Percentiles rank a stretch among this genome's conserved stretches.
phyloP scores from a whole-genome alignment of 2,797 vertebrate species.

The Bradypus variegatus region DNA sequence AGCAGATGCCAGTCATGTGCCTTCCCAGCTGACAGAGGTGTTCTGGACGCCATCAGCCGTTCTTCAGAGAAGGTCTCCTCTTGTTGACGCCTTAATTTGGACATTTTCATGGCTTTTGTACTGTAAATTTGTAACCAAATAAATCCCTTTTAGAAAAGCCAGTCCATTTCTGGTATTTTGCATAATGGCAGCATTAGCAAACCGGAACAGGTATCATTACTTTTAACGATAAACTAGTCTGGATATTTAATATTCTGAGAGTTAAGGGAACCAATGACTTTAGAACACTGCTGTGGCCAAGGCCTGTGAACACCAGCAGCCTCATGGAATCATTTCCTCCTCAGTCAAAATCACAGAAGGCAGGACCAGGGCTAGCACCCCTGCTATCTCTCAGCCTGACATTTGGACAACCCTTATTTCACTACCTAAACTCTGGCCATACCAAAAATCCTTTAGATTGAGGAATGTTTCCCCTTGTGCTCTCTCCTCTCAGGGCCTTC shows the following conservation, averaged over 20 bases:
- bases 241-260: not conserved
- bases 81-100: no score
- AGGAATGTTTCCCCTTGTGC: not conserved
- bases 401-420: not conserved
- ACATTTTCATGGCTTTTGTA: no score
- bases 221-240: not conserved
- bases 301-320: not conserved
- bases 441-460: not conserved
- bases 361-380: not conserved
- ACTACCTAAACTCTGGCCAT: not conserved
- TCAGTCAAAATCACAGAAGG: not conserved
- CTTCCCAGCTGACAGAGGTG: no score
- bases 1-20: no score
- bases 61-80: no score
- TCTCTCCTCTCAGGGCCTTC: not conserved
- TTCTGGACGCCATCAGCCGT: no score
- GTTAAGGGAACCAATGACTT: not conserved
- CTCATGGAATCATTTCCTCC: not conserved
- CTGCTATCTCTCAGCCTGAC: not conserved
- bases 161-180: no score
- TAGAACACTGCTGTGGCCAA: not conserved
- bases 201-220: not conserved
- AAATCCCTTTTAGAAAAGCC: no score
- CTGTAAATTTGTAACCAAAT: no score
- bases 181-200: no score